Evolutionary conservation across 1,140 invertebrate species (phyloP).

Genomic region (Drosophila bocqueti): DNA sequence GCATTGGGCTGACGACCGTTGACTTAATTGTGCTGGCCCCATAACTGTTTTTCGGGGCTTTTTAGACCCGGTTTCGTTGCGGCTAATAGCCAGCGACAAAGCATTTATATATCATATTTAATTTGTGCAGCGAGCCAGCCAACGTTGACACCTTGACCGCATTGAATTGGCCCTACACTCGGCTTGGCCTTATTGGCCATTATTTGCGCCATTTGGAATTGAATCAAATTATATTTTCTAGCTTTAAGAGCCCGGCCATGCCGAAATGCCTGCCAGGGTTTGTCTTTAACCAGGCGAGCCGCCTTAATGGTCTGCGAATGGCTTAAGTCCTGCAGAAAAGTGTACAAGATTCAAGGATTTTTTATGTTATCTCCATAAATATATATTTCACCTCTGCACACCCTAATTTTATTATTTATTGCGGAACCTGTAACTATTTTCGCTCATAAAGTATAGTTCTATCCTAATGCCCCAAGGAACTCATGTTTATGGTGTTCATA

Average conservation of each 20-base stretch:
- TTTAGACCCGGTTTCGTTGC: constrained; percentile 37
- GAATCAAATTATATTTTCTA: constrained; percentile 64
- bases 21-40: constrained; percentile 60
- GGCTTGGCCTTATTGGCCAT: constrained; percentile 69
- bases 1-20: constrained; percentile 55
- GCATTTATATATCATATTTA: constrained; percentile 27
- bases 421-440: neutral
- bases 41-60: constrained; percentile 51
- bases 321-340: constrained; percentile 20
- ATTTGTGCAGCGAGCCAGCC: constrained; percentile 34
- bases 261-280: constrained; percentile 46
- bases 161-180: constrained; percentile 50
- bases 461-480: neutral
- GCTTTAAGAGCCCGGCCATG: constrained; percentile 57
- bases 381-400: neutral
- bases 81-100: constrained; percentile 53
- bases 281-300: neutral
- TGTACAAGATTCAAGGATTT: neutral
- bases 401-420: neutral
- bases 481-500: constrained; percentile 3
- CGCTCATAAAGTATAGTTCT: neutral
- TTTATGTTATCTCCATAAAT: neutral
- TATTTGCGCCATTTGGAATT: constrained; percentile 57
- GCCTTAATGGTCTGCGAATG: neutral
- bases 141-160: constrained; percentile 76